Evolutionary conservation across 92 coral and sea anemone genomes (phyloP).

Genomic region (Palythoa grandis): DNA sequence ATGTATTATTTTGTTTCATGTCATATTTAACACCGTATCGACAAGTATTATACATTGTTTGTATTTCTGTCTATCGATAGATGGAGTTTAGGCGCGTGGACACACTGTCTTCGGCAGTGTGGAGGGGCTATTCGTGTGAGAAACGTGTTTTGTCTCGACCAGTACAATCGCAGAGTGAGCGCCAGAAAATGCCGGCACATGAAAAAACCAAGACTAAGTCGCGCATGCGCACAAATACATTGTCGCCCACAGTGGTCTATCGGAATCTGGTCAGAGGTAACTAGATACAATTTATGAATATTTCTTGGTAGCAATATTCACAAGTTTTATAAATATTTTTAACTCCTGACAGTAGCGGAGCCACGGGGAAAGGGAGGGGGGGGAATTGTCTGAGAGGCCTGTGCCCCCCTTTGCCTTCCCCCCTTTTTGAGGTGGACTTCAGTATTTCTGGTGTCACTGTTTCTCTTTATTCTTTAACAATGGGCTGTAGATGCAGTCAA

Average conservation of each 20-base stretch:
- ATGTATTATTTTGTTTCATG: not conserved
- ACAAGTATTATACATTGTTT: not conserved
- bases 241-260: slow-evolving; percentile 60
- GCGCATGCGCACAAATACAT: slow-evolving; percentile 46
- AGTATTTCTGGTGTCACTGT: too few species aligned
- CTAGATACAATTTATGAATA: not conserved
- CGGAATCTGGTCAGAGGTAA: slow-evolving; percentile 68
- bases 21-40: not conserved
- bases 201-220: slow-evolving; percentile 38
- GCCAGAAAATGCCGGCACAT: slow-evolving; percentile 48
- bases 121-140: slow-evolving; percentile 51
- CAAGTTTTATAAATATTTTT: too few species aligned
- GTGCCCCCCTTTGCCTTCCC: too few species aligned
- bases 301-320: too few species aligned
- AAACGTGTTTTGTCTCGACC: slow-evolving; percentile 45
- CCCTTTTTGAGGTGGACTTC: too few species aligned
- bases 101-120: slow-evolving; percentile 52
- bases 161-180: slow-evolving; percentile 32
- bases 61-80: slow-evolving; percentile 16
- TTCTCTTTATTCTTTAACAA: too few species aligned
- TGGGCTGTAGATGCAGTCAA: too few species aligned
- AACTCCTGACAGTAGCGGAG: too few species aligned
- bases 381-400: too few species aligned
- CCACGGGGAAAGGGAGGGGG: too few species aligned
- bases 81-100: slow-evolving; percentile 55